A percentile compares a stretch with the other conserved stretches of the same genome.
Conservation (phyloP, 1,140 invertebrate genomes). For the Helicoverpa zea region DNA sequence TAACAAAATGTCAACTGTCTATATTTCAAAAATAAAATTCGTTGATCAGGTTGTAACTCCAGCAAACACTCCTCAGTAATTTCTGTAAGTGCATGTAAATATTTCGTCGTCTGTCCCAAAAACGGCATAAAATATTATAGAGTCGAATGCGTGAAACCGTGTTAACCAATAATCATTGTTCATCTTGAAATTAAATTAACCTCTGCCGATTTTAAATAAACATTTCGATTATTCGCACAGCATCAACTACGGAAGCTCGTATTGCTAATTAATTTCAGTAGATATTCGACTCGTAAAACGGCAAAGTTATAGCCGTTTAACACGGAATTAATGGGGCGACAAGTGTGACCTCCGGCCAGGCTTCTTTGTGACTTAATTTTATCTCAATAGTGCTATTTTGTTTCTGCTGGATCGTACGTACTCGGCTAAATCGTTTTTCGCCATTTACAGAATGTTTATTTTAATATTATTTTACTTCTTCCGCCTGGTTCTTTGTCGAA, state of each 20-base stretch:
- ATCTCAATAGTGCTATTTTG: conserved; percentile 62
- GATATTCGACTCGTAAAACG: conserved; percentile 69
- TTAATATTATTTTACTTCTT: conserved; percentile 57
- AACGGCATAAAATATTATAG: conserved; percentile 41
- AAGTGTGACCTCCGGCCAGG: conserved; percentile 58
- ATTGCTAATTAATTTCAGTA: conserved; percentile 66
- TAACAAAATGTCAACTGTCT: conserved; percentile 24
- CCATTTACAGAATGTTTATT: conserved; percentile 59
- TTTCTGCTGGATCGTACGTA: conserved; percentile 53
- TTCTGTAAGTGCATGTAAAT: conserved; percentile 26
- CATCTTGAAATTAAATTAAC: conserved; percentile 58
- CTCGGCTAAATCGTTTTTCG: conserved; percentile 60
- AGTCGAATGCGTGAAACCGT: conserved; percentile 23
- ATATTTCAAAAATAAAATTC: conserved; percentile 30
- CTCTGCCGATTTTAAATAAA: conserved; percentile 53
- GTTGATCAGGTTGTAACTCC: conserved; percentile 24
- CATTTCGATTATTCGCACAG: conserved; percentile 45
- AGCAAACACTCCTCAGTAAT: conserved; percentile 14
- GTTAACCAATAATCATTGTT: conserved; percentile 46
- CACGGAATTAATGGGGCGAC: conserved; percentile 69
- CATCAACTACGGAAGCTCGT: conserved; percentile 62
- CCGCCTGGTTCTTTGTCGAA: conserved; percentile 53
- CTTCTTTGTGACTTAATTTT: conserved; percentile 65
- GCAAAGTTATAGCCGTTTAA: conserved; percentile 64
- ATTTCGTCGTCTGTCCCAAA: conserved; percentile 35